Evolutionary conservation across 2,797 vertebrate species (phyloP).

Genomic region (Peromyscus attwateri): DNA sequence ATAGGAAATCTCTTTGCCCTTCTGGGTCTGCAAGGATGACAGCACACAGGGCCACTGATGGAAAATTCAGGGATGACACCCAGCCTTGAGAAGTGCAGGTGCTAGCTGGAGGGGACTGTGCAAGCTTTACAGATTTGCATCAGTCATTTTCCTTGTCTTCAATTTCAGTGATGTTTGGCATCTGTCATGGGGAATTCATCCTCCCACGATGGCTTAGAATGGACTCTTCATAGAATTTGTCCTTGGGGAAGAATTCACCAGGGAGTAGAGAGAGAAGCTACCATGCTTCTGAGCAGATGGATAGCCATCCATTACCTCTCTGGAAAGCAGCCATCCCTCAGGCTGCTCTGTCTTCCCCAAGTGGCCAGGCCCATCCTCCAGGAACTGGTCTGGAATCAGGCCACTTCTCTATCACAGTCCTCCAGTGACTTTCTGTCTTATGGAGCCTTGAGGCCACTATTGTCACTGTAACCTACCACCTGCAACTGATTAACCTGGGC

Average conservation of each 20-base stretch:
- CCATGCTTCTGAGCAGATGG: constrained; percentile 49
- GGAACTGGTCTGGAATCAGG: neutral
- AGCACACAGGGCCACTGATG: neutral
- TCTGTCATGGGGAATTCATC: neutral
- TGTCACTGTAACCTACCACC: neutral
- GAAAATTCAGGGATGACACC: constrained; percentile 36
- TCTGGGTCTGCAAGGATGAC: neutral
- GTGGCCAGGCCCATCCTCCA: neutral
- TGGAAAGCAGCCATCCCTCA: constrained; percentile 24
- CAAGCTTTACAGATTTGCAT: constrained; percentile 16
- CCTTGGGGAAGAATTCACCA: constrained; percentile 73
- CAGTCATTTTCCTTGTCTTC: constrained; percentile 19
- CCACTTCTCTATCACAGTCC: neutral
- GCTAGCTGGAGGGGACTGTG: neutral
- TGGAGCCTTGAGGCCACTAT: too few species aligned
- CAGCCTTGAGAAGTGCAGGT: constrained; percentile 11
- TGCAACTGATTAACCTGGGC: neutral
- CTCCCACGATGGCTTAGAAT: constrained; percentile 33
- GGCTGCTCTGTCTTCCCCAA: neutral
- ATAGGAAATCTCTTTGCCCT: neutral
- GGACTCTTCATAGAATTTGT: constrained; percentile 49
- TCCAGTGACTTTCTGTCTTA: neutral
- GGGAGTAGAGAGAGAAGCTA: constrained; percentile 57
- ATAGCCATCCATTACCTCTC: constrained; percentile 57
- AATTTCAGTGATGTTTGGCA: neutral